These are phyloP conservation scores for Toxostoma redivivum DNA, from an alignment of 2,113 vertebrate genomes.

Conservation along the genomic window DNA sequence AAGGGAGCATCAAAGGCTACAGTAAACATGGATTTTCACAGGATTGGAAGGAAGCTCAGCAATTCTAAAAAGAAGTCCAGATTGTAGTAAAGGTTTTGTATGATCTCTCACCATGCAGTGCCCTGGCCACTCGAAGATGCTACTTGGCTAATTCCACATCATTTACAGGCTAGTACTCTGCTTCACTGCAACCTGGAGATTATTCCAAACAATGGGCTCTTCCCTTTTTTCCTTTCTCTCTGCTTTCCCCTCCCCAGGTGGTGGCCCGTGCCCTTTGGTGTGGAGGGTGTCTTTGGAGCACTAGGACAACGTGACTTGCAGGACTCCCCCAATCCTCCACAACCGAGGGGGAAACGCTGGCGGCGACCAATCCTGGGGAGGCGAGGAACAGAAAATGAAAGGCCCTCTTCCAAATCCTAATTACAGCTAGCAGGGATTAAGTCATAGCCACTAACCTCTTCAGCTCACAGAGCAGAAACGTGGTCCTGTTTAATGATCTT, in stretches of 20 bases:
- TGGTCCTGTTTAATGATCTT: neutral
- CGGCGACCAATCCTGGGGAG: neutral
- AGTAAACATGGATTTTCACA: neutral
- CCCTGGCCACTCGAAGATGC: neutral
- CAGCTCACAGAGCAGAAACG: neutral
- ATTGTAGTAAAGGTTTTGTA: neutral
- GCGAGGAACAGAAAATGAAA: neutral
- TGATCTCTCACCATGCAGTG: neutral
- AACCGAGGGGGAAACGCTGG: neutral
- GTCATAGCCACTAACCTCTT: conserved; percentile 42
- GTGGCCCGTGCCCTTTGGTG: neutral
- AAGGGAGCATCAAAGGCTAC: neutral
- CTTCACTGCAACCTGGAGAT: neutral
- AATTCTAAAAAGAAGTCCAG: neutral
- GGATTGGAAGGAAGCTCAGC: neutral
- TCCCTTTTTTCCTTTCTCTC: neutral
- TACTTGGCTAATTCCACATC: neutral
- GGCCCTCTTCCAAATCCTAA: neutral
- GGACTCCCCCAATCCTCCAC: neutral
- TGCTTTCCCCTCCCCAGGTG: rapidly evolving
- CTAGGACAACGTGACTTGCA: neutral
- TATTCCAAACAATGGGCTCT: neutral
- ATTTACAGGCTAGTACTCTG: neutral
- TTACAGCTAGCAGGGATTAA: neutral
- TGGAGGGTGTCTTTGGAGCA: neutral